A percentile compares a stretch with the other conserved stretches of the same genome.
Evolutionary conservation across 1,140 invertebrate species (phyloP).

Genomic region (Yoshiicerus persimilis): DNA sequence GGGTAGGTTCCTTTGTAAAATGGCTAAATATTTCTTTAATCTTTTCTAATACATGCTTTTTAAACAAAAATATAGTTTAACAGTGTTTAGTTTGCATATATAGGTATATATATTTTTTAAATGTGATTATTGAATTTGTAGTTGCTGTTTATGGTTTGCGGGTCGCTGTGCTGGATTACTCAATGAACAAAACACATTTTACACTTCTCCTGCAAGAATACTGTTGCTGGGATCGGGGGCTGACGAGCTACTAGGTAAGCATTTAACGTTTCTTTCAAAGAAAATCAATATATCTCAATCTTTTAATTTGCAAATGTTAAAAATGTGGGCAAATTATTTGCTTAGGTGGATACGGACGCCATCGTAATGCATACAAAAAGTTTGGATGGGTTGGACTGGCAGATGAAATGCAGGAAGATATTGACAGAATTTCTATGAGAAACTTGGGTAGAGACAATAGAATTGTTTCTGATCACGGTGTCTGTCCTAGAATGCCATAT

Average conservation of each 20-base stretch:
- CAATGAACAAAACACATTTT: conserved; percentile 50
- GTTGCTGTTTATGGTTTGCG: conserved; percentile 95
- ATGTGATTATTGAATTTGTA: too few species aligned
- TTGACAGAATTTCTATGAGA: conserved; percentile 80
- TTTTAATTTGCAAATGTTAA: too few species aligned
- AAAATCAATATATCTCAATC: not conserved
- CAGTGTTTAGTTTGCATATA: too few species aligned
- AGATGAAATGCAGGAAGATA: conserved; percentile 72
- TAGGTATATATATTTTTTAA: too few species aligned
- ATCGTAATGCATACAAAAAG: conserved; percentile 70
- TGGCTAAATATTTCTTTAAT: too few species aligned
- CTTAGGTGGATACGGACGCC: conserved; percentile 76
- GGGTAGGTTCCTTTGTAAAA: too few species aligned
- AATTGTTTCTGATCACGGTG: conserved; percentile 74
- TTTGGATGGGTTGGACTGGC: conserved; percentile 67
- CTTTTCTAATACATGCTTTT: too few species aligned
- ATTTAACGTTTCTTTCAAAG: not conserved
- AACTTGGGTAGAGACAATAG: conserved; percentile 95
- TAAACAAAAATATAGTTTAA: too few species aligned
- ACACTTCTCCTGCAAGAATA: conserved; percentile 65
- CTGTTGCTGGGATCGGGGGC: conserved; percentile 64
- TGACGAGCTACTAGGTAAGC: conserved; percentile 85
- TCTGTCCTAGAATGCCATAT: conserved; percentile 84
- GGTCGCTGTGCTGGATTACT: conserved; percentile 66
- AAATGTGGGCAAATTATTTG: not conserved